Conservation (phyloP, 2,113 vertebrate genomes). For the Clarias macrocephalus region DNA sequence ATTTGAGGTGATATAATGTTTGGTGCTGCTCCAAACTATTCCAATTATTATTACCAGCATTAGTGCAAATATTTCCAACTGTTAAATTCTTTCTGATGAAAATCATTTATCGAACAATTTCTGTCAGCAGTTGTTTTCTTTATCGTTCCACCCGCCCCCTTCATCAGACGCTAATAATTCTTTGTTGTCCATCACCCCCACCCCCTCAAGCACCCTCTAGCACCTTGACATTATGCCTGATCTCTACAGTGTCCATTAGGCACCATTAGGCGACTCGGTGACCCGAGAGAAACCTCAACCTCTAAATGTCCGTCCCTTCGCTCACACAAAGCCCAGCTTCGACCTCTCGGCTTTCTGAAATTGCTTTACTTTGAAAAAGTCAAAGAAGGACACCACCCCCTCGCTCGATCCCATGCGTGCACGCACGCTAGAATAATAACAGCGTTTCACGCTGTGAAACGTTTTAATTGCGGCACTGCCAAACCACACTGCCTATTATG, state of each 20-base stretch:
- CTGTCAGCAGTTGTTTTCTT: background rate
- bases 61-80: background rate
- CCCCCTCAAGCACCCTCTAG: background rate
- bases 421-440: constrained; percentile 25
- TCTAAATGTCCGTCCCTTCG: background rate
- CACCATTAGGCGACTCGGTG: background rate
- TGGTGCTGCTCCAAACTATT: too few species aligned
- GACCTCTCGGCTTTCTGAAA: constrained; percentile 21
- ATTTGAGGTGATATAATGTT: too few species aligned
- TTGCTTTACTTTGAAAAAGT: constrained; percentile 34
- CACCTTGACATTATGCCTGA: constrained; percentile 13
- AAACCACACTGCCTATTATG: constrained; percentile 34
- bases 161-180: background rate
- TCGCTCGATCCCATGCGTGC: background rate
- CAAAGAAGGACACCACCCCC: background rate
- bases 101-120: background rate
- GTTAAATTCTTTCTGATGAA: background rate
- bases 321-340: constrained; percentile 1
- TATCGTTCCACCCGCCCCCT: background rate
- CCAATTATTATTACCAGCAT: too few species aligned
- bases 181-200: background rate
- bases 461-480: constrained; percentile 50
- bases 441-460: constrained; percentile 41
- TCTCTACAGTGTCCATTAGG: constrained; percentile 20
- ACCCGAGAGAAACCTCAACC: constrained; percentile 15